phyloP scores from a whole-genome alignment of 2,888 invertebrate species.

The Dynastes grantii region DNA sequence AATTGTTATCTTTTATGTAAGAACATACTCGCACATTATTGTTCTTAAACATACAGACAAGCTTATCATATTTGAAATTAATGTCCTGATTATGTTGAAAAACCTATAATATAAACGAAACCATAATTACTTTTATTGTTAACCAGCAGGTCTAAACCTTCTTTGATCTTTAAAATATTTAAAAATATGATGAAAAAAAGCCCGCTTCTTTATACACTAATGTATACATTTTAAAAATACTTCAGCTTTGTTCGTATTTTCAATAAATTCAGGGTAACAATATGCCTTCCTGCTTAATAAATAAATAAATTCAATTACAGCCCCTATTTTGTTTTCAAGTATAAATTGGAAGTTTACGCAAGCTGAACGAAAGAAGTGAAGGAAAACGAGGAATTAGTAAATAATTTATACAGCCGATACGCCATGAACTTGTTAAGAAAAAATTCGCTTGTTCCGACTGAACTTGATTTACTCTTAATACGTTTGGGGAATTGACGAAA shows the following conservation, averaged over 20 bases:
- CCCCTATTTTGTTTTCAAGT: conserved; percentile 7
- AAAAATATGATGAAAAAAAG: background rate
- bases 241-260: background rate
- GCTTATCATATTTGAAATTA: too few species aligned
- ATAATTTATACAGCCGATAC: conserved; percentile 32
- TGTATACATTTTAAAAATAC: background rate
- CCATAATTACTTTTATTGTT: background rate
- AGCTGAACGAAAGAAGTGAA: conserved; percentile 17
- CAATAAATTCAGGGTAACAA: conserved; percentile 24
- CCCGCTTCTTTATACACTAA: background rate
- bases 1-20: too few species aligned
- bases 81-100: too few species aligned
- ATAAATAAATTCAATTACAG: conserved; percentile 41
- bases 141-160: background rate
- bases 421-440: conserved; percentile 11
- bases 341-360: conserved; percentile 34
- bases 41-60: too few species aligned
- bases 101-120: background rate
- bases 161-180: background rate
- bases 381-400: conserved; percentile 9
- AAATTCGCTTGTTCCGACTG: background rate
- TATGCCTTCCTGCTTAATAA: conserved; percentile 7
- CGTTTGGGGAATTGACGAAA: background rate
- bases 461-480: background rate
- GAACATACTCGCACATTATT: too few species aligned